These are phyloP conservation scores for Stratiomys singularior DNA, from an alignment of 2,888 invertebrate genomes.

Conservation along the genomic window DNA sequence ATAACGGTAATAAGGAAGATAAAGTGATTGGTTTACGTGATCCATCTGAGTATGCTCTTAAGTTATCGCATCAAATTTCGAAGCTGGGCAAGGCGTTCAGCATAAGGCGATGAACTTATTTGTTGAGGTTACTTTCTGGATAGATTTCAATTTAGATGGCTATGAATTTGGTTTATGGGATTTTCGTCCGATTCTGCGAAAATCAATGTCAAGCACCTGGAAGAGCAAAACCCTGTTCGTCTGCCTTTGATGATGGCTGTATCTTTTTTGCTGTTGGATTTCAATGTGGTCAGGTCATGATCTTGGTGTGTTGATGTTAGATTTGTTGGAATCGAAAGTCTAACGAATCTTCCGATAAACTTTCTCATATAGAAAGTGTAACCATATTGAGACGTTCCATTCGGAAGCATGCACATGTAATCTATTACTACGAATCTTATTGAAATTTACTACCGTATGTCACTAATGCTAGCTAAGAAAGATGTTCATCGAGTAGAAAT, in stretches of 20 bases:
- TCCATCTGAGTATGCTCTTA: not conserved
- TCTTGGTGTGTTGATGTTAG: too few relatives aligned
- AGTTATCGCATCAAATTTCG: not conserved
- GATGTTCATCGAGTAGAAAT: too few relatives aligned
- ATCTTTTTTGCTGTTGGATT: not conserved
- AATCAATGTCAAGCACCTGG: not conserved
- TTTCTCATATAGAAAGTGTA: too few relatives aligned
- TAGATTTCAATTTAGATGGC: not conserved
- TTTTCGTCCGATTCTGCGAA: not conserved
- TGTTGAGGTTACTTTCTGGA: not conserved
- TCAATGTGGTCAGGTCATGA: not conserved
- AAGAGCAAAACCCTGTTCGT: not conserved
- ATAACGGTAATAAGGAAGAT: not conserved
- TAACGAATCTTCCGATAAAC: too few relatives aligned
- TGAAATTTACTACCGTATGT: too few relatives aligned
- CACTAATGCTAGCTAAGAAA: too few relatives aligned
- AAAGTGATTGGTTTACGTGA: not conserved
- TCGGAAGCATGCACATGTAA: too few relatives aligned
- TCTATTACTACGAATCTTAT: too few relatives aligned
- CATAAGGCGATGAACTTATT: not conserved
- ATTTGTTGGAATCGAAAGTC: too few relatives aligned
- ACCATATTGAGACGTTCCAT: too few relatives aligned
- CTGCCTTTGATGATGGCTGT: not conserved
- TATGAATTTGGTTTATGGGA: not conserved
- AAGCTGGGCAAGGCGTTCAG: too few relatives aligned